Evolutionary conservation across 2,797 vertebrate species (phyloP).

Genomic region (Carcharodon carcharias): DNA sequence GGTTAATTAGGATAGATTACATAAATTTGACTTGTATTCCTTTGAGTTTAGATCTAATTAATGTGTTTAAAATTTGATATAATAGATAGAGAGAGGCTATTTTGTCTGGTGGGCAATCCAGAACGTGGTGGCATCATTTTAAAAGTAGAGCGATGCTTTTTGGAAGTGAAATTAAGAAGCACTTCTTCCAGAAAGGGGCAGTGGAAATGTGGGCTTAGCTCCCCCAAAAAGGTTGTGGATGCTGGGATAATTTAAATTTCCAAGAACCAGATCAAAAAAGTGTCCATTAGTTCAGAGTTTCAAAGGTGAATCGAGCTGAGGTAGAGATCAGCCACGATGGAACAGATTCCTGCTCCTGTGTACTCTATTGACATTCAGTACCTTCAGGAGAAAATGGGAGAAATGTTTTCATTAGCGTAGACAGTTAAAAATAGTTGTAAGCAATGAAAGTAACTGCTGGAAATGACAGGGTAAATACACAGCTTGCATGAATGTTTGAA

Average conservation of each 20-base stretch:
- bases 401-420: neutral
- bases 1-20: neutral
- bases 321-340: neutral
- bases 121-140: neutral
- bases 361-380: too few relatives aligned
- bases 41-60: neutral
- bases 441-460: neutral
- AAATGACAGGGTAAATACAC: neutral
- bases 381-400: neutral
- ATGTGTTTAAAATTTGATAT: neutral
- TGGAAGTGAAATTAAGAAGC: neutral
- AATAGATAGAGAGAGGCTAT: neutral
- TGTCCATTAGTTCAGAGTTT: neutral
- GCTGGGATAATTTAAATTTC: neutral
- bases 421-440: neutral
- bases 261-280: neutral
- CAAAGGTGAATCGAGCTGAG: neutral
- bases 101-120: neutral
- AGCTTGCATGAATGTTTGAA: neutral
- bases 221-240: neutral
- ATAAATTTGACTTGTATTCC: neutral
- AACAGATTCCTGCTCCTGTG: neutral
- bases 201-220: neutral
- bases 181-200: neutral
- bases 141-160: neutral